Percentiles rank a stretch among this genome's conserved stretches.
Evolutionary conservation across 2,113 vertebrate species (phyloP).

Genomic region (Hiodon tergisus): DNA sequence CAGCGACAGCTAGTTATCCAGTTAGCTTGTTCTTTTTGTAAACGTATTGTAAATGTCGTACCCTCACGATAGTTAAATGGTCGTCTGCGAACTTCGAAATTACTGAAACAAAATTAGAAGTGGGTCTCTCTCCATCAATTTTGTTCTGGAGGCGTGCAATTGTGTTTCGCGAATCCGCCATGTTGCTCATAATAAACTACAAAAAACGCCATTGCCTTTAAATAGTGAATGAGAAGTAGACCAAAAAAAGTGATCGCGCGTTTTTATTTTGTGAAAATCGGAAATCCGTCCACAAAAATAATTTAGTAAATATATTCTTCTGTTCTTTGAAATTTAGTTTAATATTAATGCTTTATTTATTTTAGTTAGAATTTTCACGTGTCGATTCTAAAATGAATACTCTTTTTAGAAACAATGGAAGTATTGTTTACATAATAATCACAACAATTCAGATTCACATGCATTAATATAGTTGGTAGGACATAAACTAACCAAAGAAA

Average conservation of each 20-base stretch:
- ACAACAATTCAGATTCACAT: too few relatives aligned
- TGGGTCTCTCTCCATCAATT: background rate
- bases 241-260: background rate
- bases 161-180: constrained; percentile 39
- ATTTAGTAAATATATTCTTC: too few relatives aligned
- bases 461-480: background rate
- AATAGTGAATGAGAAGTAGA: background rate
- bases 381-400: too few relatives aligned
- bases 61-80: constrained; percentile 58
- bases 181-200: constrained; percentile 53
- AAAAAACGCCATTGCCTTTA: constrained; percentile 36
- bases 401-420: too few relatives aligned
- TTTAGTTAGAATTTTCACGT: too few relatives aligned
- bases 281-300: too few relatives aligned
- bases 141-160: constrained; percentile 21
- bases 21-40: background rate
- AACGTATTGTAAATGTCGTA: constrained; percentile 35
- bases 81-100: constrained; percentile 59
- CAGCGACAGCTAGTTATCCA: background rate
- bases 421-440: too few relatives aligned
- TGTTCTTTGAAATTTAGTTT: too few relatives aligned
- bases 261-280: too few relatives aligned
- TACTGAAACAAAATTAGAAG: constrained; percentile 48
- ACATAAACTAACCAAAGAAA: background rate
- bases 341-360: too few relatives aligned